These are phyloP conservation scores for Columbina picui DNA, from an alignment of 2,113 vertebrate genomes.

Conservation along the genomic window DNA sequence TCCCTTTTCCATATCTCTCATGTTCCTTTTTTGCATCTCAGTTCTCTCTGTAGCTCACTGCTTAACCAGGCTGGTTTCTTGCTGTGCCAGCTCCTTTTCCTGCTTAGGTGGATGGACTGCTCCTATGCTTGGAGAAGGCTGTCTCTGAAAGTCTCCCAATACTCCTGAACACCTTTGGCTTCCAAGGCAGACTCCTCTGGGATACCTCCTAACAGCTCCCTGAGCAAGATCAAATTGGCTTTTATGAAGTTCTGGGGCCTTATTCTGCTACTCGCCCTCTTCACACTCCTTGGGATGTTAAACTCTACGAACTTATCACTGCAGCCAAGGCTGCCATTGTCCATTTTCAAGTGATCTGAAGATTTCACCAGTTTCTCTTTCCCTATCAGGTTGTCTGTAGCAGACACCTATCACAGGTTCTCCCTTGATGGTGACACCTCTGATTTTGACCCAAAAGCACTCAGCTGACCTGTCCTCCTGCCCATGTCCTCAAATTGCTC, in stretches of 20 bases:
- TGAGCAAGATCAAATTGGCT: not conserved
- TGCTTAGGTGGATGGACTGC: not conserved
- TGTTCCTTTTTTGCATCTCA: not conserved
- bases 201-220: not conserved
- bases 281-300: not conserved
- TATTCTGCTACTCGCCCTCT: not conserved
- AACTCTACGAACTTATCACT: not conserved
- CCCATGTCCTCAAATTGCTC: not conserved
- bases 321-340: not conserved
- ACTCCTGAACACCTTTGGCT: not conserved
- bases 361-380: not conserved
- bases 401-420: not conserved
- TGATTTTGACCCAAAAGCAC: not conserved
- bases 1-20: not conserved
- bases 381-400: not conserved
- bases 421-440: not conserved
- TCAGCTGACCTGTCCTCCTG: not conserved
- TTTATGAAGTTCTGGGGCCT: not conserved
- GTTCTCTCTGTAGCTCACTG: not conserved
- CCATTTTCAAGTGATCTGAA: not conserved
- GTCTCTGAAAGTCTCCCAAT: not conserved
- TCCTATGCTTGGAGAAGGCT: not conserved
- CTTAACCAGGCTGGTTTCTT: not conserved
- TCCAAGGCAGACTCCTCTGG: not conserved
- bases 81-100: not conserved